Conservation (phyloP, 2,888 invertebrate species). For the Athalia circularis region DNA sequence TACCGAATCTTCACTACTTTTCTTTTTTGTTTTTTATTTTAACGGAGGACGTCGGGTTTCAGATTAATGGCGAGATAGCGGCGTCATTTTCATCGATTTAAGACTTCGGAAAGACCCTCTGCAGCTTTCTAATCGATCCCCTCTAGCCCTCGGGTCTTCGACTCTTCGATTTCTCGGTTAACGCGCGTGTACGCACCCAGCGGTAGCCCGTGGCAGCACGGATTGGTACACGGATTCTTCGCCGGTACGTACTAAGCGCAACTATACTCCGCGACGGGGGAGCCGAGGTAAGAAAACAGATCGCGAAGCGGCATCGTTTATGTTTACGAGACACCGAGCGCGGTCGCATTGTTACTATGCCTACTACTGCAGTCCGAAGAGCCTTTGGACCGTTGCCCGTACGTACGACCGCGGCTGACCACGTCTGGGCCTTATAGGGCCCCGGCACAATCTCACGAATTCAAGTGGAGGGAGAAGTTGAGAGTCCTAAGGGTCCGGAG, state of each 20-base stretch:
- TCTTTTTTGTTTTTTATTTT: too few species aligned
- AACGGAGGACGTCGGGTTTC: background rate
- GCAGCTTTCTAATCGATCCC: conserved; percentile 33
- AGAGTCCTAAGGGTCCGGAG: conserved; percentile 41
- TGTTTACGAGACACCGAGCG: conserved; percentile 70
- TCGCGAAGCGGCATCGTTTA: conserved; percentile 71
- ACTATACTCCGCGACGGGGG: conserved; percentile 56
- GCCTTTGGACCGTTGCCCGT: conserved; percentile 47
- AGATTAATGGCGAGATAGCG: conserved; percentile 26
- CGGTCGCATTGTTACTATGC: conserved; percentile 55
- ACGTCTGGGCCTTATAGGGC: conserved; percentile 67
- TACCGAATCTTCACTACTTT: too few species aligned
- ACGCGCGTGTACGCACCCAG: conserved; percentile 6
- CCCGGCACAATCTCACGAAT: conserved; percentile 54
- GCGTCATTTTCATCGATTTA: conserved; percentile 30
- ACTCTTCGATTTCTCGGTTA: background rate
- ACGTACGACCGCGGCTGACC: conserved; percentile 55
- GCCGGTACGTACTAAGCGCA: conserved; percentile 58
- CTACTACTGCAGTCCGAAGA: conserved; percentile 53
- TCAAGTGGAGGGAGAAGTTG: conserved; percentile 26
- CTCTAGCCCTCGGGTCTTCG: background rate
- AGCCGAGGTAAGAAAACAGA: conserved; percentile 30
- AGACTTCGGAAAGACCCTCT: conserved; percentile 15
- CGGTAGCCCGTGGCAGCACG: conserved; percentile 3
- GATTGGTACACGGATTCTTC: background rate